Evolutionary conservation across 2,888 invertebrate species (phyloP), one percentile per base, ranked within the genome.

Genomic region (Horisme vitalbata): DNA sequence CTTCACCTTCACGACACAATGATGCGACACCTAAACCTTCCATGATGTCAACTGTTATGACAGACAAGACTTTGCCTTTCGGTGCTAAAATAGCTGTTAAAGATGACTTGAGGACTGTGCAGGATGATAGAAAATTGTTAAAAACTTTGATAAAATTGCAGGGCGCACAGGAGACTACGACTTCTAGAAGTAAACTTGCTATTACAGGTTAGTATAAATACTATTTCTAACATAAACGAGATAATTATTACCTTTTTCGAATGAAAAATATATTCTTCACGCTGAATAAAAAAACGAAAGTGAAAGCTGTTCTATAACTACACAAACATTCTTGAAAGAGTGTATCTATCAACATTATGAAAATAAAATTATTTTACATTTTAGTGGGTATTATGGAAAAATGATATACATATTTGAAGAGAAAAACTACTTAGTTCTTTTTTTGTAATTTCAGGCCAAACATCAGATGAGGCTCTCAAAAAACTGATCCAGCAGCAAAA

Each of bases 61-160:
- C 66, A 20, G 56, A 66, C 35, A 72, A 77, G 26, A 61, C 71
- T 23, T 79, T 75, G 55, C 77, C 85, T 45, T 83, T 73, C 41
- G 84, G 83, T 57, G 79, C 79, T 54, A 86, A 75, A 78, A 83
- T 80, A 66, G 81, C 71, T 62, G 79, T 83, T 49, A 79, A 76
- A 63, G 83, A 87, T 59, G 71, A 82, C 56, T 64, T 83, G 33
- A 79, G 73, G 59, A 86, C 63, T 66, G 71, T 77, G 23, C 79
- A 84, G 65, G 83, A 88, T 61, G 89, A 90, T 64, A 78, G 75
- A 21, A 76, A 83, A 65, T 73, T 89, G 69, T 71, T 89, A 75
- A 75, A 91, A 79, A 90, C 88, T 59, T 81, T 88, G 59, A 80
- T 88, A 62, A 85, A 86, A 71, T 77, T 86, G 47, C 89, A 88